A percentile compares a stretch with the other conserved stretches of the same genome.
Conservation (phyloP, 2,797 vertebrate species). For the Enteromius fasciolatus region DNA sequence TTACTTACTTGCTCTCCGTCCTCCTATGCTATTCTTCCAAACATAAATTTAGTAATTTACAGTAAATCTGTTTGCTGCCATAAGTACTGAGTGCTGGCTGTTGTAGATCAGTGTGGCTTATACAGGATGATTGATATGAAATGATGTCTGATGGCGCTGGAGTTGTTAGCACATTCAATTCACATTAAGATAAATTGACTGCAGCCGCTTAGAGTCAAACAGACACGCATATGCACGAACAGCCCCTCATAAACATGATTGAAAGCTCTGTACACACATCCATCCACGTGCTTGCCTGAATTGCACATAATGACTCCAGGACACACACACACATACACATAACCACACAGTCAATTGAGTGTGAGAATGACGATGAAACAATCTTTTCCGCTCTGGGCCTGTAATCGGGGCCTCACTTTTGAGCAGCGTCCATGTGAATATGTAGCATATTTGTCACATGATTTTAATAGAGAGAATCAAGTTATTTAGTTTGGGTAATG, state of each 20-base stretch:
- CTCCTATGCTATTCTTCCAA: neutral
- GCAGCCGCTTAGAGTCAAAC: slow-evolving; percentile 34
- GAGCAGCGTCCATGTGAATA: slow-evolving; percentile 46
- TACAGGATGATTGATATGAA: slow-evolving; percentile 52
- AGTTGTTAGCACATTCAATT: slow-evolving; percentile 56
- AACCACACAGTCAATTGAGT: slow-evolving; percentile 56
- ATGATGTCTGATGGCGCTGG: slow-evolving; percentile 43
- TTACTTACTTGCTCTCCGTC: neutral
- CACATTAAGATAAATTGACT: slow-evolving; percentile 62
- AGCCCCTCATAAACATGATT: slow-evolving; percentile 59
- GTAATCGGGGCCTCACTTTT: slow-evolving; percentile 40
- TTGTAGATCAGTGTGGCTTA: slow-evolving; percentile 42
- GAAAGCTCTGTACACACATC: slow-evolving; percentile 62
- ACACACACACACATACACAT: slow-evolving; percentile 26
- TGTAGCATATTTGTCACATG: slow-evolving; percentile 50
- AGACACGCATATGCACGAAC: slow-evolving; percentile 44
- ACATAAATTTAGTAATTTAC: slow-evolving; percentile 28
- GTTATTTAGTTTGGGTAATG: slow-evolving; percentile 54
- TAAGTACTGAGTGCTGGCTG: slow-evolving; percentile 22
- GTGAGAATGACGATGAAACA: slow-evolving; percentile 49
- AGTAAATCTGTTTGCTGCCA: slow-evolving; percentile 34
- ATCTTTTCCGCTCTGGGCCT: slow-evolving; percentile 45
- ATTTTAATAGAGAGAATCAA: slow-evolving; percentile 49
- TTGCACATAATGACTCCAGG: slow-evolving; percentile 59
- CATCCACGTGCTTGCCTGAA: slow-evolving; percentile 53